Evolutionary conservation across 2,888 invertebrate species (phyloP).

Genomic region (Rosalia funebris): DNA sequence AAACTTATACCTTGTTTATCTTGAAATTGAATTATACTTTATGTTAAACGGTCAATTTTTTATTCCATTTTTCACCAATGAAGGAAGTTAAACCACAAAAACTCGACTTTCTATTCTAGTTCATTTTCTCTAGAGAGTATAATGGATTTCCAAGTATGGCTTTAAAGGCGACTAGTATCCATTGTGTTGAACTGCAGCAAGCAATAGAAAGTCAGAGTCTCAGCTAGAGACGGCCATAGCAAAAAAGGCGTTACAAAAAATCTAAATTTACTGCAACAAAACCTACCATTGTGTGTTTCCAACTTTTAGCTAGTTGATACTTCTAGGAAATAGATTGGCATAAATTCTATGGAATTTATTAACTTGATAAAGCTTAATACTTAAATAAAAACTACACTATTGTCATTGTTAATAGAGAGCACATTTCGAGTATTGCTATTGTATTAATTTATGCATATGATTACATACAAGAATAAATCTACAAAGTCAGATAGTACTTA

Average conservation of each 20-base stretch:
- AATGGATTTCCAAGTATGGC: constrained; percentile 33
- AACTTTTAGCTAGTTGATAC: background rate
- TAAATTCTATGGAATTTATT: no score
- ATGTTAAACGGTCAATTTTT: constrained; percentile 1
- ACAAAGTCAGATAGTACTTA: no score
- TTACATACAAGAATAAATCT: no score
- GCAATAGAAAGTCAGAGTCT: constrained; percentile 42
- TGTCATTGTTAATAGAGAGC: no score
- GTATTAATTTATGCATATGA: no score
- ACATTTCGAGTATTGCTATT: no score
- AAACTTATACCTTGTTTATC: no score
- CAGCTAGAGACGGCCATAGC: constrained; percentile 46
- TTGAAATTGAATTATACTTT: no score
- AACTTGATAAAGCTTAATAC: no score
- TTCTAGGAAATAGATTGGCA: background rate
- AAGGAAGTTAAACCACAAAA: constrained; percentile 5
- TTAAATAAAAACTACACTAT: no score
- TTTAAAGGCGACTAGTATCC: constrained; percentile 33
- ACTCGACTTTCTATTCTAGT: constrained; percentile 19
- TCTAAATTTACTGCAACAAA: constrained; percentile 24
- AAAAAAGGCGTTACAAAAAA: constrained; percentile 52
- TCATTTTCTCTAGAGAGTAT: constrained; percentile 25
- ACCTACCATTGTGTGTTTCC: background rate
- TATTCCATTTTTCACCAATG: constrained; percentile 13
- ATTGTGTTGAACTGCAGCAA: constrained; percentile 39